phyloP scores from a whole-genome alignment of 2,113 vertebrate genomes.

The Perognathus longimembris region DNA sequence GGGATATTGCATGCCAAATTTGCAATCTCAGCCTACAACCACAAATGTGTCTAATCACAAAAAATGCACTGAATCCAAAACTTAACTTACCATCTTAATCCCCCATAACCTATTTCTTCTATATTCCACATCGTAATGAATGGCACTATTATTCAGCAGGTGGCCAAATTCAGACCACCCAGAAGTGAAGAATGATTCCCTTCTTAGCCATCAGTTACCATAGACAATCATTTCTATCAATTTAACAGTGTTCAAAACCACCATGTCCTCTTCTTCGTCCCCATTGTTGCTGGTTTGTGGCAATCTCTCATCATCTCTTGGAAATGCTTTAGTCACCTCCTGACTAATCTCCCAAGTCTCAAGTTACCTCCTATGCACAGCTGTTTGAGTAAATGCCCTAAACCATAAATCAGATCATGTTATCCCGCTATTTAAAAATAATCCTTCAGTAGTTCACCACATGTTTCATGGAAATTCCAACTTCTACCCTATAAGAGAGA shows the following conservation, averaged over 20 bases:
- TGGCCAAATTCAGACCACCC: background rate
- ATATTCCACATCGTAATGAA: background rate
- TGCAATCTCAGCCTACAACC: background rate
- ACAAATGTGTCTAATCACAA: conserved; percentile 30
- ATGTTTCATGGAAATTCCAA: background rate
- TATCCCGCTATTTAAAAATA: conserved; percentile 32
- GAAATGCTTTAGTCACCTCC: conserved; percentile 33
- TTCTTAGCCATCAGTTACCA: background rate
- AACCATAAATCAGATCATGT: background rate
- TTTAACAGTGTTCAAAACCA: background rate
- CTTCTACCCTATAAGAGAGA: background rate
- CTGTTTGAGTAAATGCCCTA: background rate
- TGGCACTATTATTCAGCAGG: background rate
- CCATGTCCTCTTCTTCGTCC: background rate
- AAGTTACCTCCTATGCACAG: background rate
- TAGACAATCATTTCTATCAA: background rate
- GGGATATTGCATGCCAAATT: background rate
- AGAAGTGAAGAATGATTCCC: background rate
- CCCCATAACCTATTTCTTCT: background rate
- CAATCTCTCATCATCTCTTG: conserved; percentile 25
- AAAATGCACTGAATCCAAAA: background rate
- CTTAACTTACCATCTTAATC: background rate
- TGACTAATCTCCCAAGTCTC: conserved; percentile 1
- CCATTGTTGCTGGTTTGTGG: background rate
- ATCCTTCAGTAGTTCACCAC: background rate